Conservation (phyloP, 2,888 invertebrate species). For the Chalcosyrphus nemorum region DNA sequence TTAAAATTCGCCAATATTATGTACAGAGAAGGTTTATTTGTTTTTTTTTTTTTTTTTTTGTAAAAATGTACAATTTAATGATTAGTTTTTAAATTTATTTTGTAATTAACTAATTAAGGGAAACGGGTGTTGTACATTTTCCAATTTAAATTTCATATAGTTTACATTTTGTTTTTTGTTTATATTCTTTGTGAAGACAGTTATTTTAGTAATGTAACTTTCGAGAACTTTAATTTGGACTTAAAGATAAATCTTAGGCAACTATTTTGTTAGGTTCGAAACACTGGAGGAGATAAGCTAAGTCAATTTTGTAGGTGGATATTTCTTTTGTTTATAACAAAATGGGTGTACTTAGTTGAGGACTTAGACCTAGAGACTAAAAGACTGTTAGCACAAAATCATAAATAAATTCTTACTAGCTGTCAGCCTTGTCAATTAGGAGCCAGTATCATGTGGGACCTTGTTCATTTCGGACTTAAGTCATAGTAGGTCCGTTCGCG, state of each 20-base stretch:
- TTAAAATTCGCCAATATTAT: constrained; percentile 31
- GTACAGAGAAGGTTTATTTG: not conserved
- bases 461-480: too few species aligned
- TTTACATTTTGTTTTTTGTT: not conserved
- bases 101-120: not conserved
- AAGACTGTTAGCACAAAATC: not conserved
- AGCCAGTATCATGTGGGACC: too few species aligned
- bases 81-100: not conserved
- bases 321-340: not conserved
- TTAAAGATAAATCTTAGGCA: not conserved
- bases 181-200: not conserved
- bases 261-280: not conserved
- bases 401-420: too few species aligned
- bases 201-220: not conserved
- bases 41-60: not conserved
- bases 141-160: not conserved
- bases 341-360: not conserved
- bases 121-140: not conserved
- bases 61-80: not conserved
- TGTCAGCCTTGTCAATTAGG: too few species aligned
- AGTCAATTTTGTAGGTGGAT: not conserved
- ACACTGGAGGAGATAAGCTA: not conserved
- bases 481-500: too few species aligned
- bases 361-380: not conserved
- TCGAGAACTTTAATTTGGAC: not conserved